Conservation (phyloP, 1,140 invertebrate genomes). For the Grapholita molesta region DNA sequence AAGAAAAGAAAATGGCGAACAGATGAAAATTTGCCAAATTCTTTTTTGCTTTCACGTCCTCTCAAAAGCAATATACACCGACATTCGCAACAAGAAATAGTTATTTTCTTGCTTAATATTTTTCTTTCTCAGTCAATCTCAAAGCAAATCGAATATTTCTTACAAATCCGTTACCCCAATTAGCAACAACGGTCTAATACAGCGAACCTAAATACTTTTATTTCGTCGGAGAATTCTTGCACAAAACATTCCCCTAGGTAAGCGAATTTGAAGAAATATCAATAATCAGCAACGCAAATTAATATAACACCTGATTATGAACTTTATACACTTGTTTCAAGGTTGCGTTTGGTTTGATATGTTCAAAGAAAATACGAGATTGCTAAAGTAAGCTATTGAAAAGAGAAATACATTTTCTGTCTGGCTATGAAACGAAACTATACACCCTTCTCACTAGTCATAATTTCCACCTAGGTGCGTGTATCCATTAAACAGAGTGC, state of each 20-base stretch:
- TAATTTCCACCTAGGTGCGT: not conserved
- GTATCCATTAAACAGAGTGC: not conserved
- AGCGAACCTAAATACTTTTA: not conserved
- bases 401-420: constrained; percentile 8
- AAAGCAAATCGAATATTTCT: not conserved
- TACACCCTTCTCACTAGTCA: not conserved
- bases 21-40: no score
- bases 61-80: no score
- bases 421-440: not conserved
- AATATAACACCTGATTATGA: not conserved
- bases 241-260: not conserved
- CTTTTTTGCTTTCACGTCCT: no score
- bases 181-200: not conserved
- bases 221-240: not conserved
- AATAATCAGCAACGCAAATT: not conserved
- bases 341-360: not conserved
- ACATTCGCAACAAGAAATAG: no score
- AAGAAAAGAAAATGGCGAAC: no score
- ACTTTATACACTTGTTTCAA: not conserved
- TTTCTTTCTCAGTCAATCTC: no score
- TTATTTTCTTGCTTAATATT: no score
- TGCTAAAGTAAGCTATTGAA: not conserved
- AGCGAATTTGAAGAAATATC: not conserved
- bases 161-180: not conserved
- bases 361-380: not conserved